A percentile compares a stretch with the other conserved stretches of the same genome.
Evolutionary conservation across 2,888 invertebrate species (phyloP).

Genomic region (Eristalis arbustorum): DNA sequence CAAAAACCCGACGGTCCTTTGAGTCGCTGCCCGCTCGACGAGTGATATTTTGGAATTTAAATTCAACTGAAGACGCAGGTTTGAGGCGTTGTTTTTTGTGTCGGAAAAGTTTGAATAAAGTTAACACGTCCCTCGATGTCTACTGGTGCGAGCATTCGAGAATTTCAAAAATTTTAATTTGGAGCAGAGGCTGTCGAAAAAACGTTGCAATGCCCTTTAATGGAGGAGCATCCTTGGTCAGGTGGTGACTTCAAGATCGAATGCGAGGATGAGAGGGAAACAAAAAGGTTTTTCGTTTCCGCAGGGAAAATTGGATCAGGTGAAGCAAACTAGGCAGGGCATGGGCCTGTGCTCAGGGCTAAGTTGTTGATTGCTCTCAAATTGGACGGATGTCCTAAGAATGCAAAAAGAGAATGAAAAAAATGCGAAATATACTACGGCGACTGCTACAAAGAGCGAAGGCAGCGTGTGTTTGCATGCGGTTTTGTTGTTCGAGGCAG

Average conservation of each 20-base stretch:
- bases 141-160: background rate
- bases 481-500: too few relatives aligned
- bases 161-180: conserved; percentile 21
- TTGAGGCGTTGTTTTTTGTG: conserved; percentile 3
- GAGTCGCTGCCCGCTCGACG: conserved; percentile 2
- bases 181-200: background rate
- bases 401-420: too few relatives aligned
- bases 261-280: background rate
- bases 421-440: too few relatives aligned
- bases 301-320: background rate
- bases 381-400: too few relatives aligned
- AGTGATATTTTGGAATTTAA: conserved; percentile 60
- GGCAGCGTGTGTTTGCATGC: too few relatives aligned
- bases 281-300: background rate
- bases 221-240: background rate
- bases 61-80: conserved; percentile 36
- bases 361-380: too few relatives aligned
- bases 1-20: background rate
- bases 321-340: too few relatives aligned
- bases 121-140: conserved; percentile 39
- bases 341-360: too few relatives aligned
- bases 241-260: background rate
- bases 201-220: background rate
- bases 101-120: conserved; percentile 62
- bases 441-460: too few relatives aligned